A percentile compares a stretch with the other conserved stretches of the same genome.
These are phyloP conservation scores for Pangasius krempfi DNA, from an alignment of 2,797 vertebrate genomes.

Conservation along the genomic window DNA sequence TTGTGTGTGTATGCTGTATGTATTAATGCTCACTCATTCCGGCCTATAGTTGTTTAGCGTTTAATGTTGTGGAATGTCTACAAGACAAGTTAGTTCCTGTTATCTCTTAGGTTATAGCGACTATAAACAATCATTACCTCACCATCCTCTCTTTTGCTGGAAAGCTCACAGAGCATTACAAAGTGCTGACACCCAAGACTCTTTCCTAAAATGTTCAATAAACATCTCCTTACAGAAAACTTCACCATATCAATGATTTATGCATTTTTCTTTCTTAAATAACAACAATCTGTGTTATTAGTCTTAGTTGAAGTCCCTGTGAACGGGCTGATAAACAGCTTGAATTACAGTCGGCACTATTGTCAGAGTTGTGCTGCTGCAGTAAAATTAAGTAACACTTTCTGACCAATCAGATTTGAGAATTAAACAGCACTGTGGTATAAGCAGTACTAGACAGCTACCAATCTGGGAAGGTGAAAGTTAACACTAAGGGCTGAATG, in stretches of 20 bases:
- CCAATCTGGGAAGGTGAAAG: neutral
- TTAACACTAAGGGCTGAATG: neutral
- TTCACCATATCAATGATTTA: neutral
- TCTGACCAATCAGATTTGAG: neutral
- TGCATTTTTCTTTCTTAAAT: neutral
- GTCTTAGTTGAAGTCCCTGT: neutral
- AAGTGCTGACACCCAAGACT: neutral
- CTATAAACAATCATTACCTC: neutral
- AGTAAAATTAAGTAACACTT: neutral
- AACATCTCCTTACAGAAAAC: neutral
- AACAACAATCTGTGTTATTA: neutral
- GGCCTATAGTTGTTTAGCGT: neutral
- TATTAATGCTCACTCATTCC: conserved; percentile 38
- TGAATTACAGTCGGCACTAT: neutral
- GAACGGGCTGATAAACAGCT: too few relatives aligned
- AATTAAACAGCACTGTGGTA: neutral
- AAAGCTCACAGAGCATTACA: neutral
- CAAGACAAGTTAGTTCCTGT: neutral
- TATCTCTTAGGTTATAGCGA: neutral
- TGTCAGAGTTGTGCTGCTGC: neutral
- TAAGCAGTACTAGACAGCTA: neutral
- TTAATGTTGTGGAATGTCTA: neutral
- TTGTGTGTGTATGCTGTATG: neutral
- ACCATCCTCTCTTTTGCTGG: neutral
- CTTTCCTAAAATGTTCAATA: neutral